Conservation (phyloP, 1,140 invertebrate genomes). For the Drosophila aff. region DNA sequence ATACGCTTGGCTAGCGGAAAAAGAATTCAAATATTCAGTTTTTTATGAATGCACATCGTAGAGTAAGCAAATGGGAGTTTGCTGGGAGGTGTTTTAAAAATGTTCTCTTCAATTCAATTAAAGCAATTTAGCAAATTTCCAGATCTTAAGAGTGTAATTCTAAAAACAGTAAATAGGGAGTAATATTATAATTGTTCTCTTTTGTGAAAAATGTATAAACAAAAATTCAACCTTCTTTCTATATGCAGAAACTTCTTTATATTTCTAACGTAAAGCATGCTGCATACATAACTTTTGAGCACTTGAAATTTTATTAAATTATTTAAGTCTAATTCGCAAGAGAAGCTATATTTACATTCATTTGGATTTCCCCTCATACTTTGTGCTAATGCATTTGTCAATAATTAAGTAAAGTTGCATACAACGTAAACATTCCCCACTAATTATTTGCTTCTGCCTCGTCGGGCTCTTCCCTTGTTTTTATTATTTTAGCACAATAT, state of each 20-base stretch:
- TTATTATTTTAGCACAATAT: conserved; percentile 63
- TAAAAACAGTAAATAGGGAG: background rate
- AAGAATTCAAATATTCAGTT: conserved; percentile 29
- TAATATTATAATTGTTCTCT: too few relatives aligned
- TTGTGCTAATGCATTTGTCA: conserved; percentile 68
- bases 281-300: too few relatives aligned
- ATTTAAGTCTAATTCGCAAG: background rate
- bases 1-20: conserved; percentile 45
- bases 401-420: conserved; percentile 70
- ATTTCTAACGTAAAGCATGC: background rate
- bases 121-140: background rate
- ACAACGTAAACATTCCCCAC: conserved; percentile 59
- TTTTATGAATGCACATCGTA: conserved; percentile 3
- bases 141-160: background rate
- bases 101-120: background rate
- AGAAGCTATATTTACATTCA: background rate
- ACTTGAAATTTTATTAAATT: background rate
- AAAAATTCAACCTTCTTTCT: background rate
- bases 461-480: conserved; percentile 30
- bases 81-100: background rate
- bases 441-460: conserved; percentile 63
- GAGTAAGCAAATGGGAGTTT: conserved; percentile 31
- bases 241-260: background rate
- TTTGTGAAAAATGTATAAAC: too few relatives aligned
- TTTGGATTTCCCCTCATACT: background rate